Evolutionary conservation across 37 sponge, comb jelly and placozoan species (phyloP).

Genomic region (Mnemiopsis leidyi): DNA sequence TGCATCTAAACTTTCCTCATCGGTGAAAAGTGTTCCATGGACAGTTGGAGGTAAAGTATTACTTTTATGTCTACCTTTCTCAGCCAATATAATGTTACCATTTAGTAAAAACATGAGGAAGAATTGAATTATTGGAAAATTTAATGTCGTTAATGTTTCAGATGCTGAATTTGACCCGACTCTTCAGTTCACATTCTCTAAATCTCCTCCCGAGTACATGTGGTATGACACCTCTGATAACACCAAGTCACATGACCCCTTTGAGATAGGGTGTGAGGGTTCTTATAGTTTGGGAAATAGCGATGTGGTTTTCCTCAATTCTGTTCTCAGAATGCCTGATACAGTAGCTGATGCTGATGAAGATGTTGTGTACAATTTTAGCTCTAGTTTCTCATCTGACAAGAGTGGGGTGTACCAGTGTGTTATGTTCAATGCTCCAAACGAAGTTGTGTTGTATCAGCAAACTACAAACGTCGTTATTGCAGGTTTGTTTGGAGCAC

Average conservation of each 20-base stretch:
- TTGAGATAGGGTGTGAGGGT: neutral
- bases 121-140: too few relatives aligned
- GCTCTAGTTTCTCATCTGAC: neutral
- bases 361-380: neutral
- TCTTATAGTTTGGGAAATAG: neutral
- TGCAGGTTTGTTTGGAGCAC: constrained; percentile 1
- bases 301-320: neutral
- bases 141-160: neutral
- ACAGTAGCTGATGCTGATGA: neutral
- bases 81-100: neutral
- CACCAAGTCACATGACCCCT: neutral
- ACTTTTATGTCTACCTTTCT: too few relatives aligned
- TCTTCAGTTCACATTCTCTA: neutral
- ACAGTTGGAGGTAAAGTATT: too few relatives aligned
- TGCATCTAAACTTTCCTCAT: neutral
- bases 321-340: neutral
- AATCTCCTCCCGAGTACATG: neutral
- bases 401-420: constrained; percentile 46
- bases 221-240: neutral
- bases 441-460: neutral
- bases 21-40: too few relatives aligned
- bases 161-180: neutral
- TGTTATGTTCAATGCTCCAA: neutral
- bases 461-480: constrained; percentile 23
- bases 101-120: neutral